Evolutionary conservation across 2,113 vertebrate genomes (phyloP).

Genomic region (Rhegmatorhina hoffmannsi): DNA sequence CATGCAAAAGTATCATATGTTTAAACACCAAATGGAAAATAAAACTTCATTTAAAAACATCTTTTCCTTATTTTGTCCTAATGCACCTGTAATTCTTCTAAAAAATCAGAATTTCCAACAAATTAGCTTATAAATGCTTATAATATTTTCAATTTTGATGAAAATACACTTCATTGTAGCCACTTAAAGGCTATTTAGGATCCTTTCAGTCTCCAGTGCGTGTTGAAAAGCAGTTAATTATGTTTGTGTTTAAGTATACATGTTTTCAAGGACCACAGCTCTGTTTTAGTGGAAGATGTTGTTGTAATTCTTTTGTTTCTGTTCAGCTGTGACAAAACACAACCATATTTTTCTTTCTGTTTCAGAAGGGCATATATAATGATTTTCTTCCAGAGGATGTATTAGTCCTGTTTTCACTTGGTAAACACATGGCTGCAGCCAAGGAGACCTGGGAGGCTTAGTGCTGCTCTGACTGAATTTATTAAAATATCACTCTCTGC

Average conservation of each 20-base stretch:
- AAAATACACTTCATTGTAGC: background rate
- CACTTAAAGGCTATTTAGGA: background rate
- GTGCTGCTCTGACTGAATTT: background rate
- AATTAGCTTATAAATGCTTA: background rate
- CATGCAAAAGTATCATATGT: background rate
- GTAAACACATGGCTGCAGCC: background rate
- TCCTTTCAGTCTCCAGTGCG: background rate
- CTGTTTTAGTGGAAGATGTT: background rate
- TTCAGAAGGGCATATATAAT: background rate
- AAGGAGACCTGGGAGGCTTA: background rate
- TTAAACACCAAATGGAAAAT: background rate
- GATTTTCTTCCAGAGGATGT: background rate
- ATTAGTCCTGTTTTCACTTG: background rate
- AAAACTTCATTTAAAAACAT: background rate
- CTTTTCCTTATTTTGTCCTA: background rate
- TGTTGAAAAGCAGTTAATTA: background rate
- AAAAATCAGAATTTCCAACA: background rate
- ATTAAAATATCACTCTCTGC: background rate
- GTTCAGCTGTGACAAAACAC: background rate
- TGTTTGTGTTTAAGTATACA: background rate
- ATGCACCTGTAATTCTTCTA: background rate
- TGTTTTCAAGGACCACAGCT: background rate
- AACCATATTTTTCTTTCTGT: background rate
- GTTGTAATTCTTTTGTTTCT: background rate
- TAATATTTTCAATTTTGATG: background rate